Percentiles rank a stretch among this genome's conserved stretches.
These are phyloP conservation scores for Theretra japonica DNA, from an alignment of 2,888 invertebrate species.

Conservation along the genomic window DNA sequence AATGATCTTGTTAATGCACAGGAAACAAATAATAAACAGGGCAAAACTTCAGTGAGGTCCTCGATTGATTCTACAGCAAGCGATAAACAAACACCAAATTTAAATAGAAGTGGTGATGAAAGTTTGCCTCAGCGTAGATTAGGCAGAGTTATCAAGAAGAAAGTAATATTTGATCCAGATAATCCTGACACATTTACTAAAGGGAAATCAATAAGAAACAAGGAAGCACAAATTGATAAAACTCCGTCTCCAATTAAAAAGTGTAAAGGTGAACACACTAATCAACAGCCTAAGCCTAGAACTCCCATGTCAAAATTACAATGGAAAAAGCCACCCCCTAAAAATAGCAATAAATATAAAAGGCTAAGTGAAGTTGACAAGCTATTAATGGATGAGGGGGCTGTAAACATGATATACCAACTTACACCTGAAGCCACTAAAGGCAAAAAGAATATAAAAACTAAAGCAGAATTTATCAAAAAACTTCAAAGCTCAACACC, in stretches of 20 bases:
- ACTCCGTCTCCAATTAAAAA: conserved; percentile 62
- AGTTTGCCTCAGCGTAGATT: conserved; percentile 68
- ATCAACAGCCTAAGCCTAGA: conserved; percentile 64
- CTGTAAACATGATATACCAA: conserved; percentile 93
- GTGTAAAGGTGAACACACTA: conserved; percentile 57
- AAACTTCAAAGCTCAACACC: conserved; percentile 83
- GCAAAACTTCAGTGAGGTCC: conserved; percentile 45
- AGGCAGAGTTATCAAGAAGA: conserved; percentile 87
- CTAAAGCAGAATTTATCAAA: conserved; percentile 86
- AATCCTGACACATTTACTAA: conserved; percentile 83
- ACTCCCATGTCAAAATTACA: conserved; percentile 69
- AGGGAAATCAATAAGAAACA: conserved; percentile 63
- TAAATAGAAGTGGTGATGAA: conserved; percentile 64
- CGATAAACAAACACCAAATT: conserved; percentile 54
- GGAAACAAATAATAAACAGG: conserved; percentile 47
- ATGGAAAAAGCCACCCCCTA: conserved; percentile 78
- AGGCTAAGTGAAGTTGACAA: conserved; percentile 89
- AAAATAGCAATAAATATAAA: conserved; percentile 80
- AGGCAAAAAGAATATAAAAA: conserved; percentile 79
- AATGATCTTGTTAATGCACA: conserved; percentile 47
- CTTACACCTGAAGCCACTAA: conserved; percentile 86
- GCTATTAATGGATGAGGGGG: conserved; percentile 93
- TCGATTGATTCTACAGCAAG: conserved; percentile 53
- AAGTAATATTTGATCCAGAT: conserved; percentile 90
- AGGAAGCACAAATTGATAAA: conserved; percentile 58